These are phyloP conservation scores for Oryzias dopingdopingensis DNA, from an alignment of 2,797 vertebrate species.

Conservation along the genomic window DNA sequence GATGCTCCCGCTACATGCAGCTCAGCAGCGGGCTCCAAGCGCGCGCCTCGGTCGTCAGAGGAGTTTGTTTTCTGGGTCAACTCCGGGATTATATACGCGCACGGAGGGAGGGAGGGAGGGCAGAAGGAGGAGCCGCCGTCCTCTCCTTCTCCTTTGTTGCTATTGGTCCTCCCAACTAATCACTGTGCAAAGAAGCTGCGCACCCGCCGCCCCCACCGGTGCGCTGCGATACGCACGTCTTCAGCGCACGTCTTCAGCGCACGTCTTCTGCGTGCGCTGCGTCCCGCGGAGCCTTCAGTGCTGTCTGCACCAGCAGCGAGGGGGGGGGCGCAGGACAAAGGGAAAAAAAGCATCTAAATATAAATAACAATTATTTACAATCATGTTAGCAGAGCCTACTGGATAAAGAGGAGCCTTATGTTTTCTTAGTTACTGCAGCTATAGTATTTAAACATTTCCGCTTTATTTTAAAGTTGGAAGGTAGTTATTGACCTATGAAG, in stretches of 20 bases:
- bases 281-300: constrained; percentile 28
- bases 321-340: neutral
- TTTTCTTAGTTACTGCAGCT: no score
- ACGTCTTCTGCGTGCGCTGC: constrained; percentile 20
- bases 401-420: no score
- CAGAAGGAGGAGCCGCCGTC: constrained; percentile 58
- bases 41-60: constrained; percentile 53
- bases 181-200: constrained; percentile 72
- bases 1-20: constrained; percentile 65
- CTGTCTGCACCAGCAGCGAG: constrained; percentile 13
- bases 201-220: constrained; percentile 38
- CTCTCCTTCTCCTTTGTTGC: constrained; percentile 73
- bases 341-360: no score
- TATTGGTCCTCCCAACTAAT: constrained; percentile 77
- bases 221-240: constrained; percentile 33
- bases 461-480: no score
- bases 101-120: constrained; percentile 40
- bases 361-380: no score
- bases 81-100: constrained; percentile 78
- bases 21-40: constrained; percentile 54
- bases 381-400: no score
- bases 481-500: no score
- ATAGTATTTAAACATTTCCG: no score
- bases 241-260: constrained; percentile 26
- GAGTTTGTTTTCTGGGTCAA: constrained; percentile 83